Conservation (phyloP, 2,888 invertebrate genomes). For the Hirtodrosophila duncani region DNA sequence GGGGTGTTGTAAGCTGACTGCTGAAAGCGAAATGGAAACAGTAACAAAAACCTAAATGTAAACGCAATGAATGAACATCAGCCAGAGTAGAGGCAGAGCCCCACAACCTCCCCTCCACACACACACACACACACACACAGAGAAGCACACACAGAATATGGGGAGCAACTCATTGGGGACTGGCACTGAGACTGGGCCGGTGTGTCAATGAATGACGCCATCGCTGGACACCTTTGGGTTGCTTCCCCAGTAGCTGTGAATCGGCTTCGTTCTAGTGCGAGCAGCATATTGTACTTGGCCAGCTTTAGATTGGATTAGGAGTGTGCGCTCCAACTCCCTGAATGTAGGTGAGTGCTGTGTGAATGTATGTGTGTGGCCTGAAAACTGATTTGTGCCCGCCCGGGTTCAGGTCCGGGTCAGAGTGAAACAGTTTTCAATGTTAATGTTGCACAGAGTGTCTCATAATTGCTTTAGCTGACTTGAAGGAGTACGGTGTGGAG, state of each 20-base stretch:
- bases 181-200: constrained; percentile 14
- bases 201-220: constrained; percentile 63
- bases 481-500: no score
- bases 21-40: constrained; percentile 49
- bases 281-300: constrained; percentile 22
- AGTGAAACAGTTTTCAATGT: constrained; percentile 23
- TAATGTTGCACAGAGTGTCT: no score
- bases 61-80: constrained; percentile 40
- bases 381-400: constrained; percentile 25
- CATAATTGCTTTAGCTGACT: no score
- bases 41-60: constrained; percentile 50
- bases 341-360: constrained; percentile 1
- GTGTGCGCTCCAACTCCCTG: neutral
- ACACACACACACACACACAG: no score
- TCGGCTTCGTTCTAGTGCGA: constrained; percentile 30
- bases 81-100: constrained; percentile 16
- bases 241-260: constrained; percentile 48
- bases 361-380: constrained; percentile 26
- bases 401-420: no score
- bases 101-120: neutral
- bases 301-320: neutral
- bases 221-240: constrained; percentile 51
- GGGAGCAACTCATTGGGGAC: constrained; percentile 7
- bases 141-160: no score
- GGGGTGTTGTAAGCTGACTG: neutral